These are phyloP conservation scores for Eulemur rufifrons DNA, from an alignment of 2,113 vertebrate genomes.

Conservation along the genomic window DNA sequence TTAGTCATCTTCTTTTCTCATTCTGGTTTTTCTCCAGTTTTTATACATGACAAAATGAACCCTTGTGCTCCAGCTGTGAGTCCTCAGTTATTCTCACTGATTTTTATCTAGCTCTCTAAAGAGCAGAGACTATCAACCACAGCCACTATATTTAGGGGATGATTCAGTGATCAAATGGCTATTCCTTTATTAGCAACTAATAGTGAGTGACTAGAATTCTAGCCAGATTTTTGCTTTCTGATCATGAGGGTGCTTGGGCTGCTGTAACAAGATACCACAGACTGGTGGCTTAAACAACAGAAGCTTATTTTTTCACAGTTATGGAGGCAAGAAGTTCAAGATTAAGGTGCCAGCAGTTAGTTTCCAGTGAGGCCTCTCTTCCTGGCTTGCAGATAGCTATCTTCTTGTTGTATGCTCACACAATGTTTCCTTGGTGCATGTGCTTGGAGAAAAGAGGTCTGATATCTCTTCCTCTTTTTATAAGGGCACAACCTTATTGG, in stretches of 20 bases:
- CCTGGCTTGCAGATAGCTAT: background rate
- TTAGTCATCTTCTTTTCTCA: background rate
- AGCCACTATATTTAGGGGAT: background rate
- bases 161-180: background rate
- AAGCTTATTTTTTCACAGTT: background rate
- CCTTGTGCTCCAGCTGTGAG: background rate
- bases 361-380: background rate
- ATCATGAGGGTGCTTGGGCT: background rate
- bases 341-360: background rate
- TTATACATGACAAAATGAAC: background rate
- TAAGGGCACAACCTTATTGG: background rate
- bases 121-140: background rate
- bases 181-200: background rate
- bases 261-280: background rate
- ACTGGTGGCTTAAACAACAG: background rate
- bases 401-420: background rate
- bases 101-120: background rate
- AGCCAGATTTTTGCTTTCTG: background rate
- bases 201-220: background rate
- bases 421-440: background rate
- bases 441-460: background rate
- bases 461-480: background rate
- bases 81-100: background rate
- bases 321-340: background rate
- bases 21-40: background rate